These are phyloP conservation scores for Drosophila sechellia DNA, from an alignment of 1,140 invertebrate species.

Conservation along the genomic window DNA sequence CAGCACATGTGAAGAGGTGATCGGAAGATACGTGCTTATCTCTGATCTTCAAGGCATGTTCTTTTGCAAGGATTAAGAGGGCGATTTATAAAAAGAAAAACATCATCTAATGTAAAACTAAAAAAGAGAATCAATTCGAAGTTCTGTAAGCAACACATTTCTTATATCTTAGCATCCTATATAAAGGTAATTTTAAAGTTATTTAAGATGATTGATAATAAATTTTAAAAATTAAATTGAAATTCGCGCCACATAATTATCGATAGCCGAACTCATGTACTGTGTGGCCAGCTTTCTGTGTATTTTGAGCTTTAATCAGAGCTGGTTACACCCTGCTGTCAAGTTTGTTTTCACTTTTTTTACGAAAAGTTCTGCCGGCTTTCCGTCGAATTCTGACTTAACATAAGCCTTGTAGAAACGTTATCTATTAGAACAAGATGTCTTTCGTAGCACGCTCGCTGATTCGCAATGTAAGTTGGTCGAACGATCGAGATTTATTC, in stretches of 20 bases:
- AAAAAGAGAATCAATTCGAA: too few relatives aligned
- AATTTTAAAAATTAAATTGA: not conserved
- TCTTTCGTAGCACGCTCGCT: constrained; percentile 73
- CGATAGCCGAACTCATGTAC: not conserved
- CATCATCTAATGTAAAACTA: too few relatives aligned
- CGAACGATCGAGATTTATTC: not conserved
- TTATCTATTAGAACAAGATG: constrained; percentile 43
- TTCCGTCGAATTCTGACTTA: constrained; percentile 7
- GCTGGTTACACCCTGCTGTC: constrained; percentile 1
- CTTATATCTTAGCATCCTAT: too few relatives aligned
- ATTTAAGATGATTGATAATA: too few relatives aligned
- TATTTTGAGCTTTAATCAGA: not conserved
- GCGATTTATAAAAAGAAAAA: too few relatives aligned
- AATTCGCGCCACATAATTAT: not conserved
- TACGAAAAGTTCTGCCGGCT: constrained; percentile 14
- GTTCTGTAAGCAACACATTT: too few relatives aligned
- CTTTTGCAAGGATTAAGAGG: not conserved
- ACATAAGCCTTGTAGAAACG: not conserved
- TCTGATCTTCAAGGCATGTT: not conserved
- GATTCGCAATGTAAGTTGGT: constrained; percentile 69
- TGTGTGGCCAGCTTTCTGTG: not conserved
- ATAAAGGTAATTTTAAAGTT: too few relatives aligned
- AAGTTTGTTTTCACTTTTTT: constrained; percentile 18
- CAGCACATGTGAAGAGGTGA: not conserved
- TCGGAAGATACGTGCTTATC: not conserved